A percentile compares a stretch with the other conserved stretches of the same genome.
Conservation (phyloP, 2,113 vertebrate genomes). For the Amazona guildingii region DNA sequence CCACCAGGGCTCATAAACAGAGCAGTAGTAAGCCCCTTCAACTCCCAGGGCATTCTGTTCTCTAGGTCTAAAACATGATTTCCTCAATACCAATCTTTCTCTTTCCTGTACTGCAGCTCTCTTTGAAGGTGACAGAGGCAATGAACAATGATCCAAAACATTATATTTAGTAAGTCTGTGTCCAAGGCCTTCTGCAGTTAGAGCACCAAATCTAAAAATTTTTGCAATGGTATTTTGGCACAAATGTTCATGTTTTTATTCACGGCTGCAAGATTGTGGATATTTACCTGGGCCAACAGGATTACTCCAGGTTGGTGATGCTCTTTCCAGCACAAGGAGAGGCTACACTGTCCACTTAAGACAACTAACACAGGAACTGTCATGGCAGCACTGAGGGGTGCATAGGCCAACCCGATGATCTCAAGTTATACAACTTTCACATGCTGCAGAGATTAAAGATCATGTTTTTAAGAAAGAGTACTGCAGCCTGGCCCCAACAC, state of each 20-base stretch:
- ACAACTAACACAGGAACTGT: neutral
- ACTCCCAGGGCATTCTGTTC: neutral
- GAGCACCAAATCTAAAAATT: neutral
- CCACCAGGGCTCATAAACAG: neutral
- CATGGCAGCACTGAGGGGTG: neutral
- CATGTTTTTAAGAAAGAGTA: neutral
- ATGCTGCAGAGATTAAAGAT: neutral
- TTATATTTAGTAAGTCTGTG: neutral
- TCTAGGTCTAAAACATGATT: neutral
- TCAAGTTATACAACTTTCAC: neutral
- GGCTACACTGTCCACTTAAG: neutral
- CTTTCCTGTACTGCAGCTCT: neutral
- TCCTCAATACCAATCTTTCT: neutral
- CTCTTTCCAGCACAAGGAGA: neutral
- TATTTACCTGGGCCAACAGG: neutral
- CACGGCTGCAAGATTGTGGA: neutral
- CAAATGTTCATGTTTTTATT: neutral
- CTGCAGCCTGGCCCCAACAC: neutral
- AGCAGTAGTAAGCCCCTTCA: neutral
- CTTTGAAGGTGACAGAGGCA: neutral
- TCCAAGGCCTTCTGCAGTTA: neutral
- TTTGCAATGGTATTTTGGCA: neutral
- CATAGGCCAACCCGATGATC: neutral
- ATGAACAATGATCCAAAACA: neutral
- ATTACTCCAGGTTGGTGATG: neutral